Base-by-base conservation (phyloP, 2,113 vertebrate species). In the Regulus satrapa region DNA sequence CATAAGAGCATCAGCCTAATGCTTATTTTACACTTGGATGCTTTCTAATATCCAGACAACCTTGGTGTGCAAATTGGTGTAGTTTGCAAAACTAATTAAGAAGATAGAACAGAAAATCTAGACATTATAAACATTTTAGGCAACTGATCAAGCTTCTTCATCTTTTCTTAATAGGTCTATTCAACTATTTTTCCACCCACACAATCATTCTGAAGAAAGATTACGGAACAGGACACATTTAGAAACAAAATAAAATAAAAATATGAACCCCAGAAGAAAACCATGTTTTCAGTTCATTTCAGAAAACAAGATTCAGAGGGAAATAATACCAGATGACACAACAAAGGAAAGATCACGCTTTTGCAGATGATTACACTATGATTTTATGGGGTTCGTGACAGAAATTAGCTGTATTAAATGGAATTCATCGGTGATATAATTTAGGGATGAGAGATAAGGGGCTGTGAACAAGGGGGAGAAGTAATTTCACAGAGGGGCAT, bases 1-100 rank as follows among this genome's bases (percentile, higher is more conserved):
- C 52, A 17, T 40, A 88, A 34, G 19, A 93, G 55, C 81, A 87
- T 87, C 66, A 94, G 54, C 69, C 71, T 93, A 95, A 89, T 88
- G 63, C 74, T 94, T 88, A 89, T 94, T 91, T 96, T 94, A 95
- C 89, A 96, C 79, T 90, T 83, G 89, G 93, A 88, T 83, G 86
- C 95, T 77, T 94, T 83, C 88, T 79, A 94, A 95, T 94, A 95
- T 63, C 82, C 90, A 89, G 74, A 79, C 78, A 95, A 73, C 48
- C 59, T 93, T 85, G 45, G 41, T 67, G 88, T 73, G 85, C 29
- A 94, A 97, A 95, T 63, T 93, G 71, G 55, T 5, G 6, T 12
- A 49, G 58, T 88, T 88, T 5, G 0, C 73, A 95, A 85, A 97
- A 85, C 92, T 89, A 94, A 94, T 97, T 96, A 96, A 95, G 62